Percentiles rank a stretch among this genome's conserved stretches.
phyloP scores from a whole-genome alignment of 2,797 vertebrate genomes.

The Lacerta viridis region DNA sequence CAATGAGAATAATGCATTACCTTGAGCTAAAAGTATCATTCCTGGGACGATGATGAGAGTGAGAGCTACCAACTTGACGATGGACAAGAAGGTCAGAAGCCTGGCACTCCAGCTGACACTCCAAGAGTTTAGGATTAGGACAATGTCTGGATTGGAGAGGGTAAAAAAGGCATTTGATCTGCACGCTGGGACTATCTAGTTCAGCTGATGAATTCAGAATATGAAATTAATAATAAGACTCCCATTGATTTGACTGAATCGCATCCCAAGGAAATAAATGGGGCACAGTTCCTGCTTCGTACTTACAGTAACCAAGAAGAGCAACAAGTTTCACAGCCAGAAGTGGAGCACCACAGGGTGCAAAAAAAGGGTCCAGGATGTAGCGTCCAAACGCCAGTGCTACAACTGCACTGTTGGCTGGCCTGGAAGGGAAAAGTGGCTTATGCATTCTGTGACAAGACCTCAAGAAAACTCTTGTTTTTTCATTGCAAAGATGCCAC shows the following conservation, averaged over 20 bases:
- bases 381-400: conserved; percentile 90
- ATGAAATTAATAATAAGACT: neutral
- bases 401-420: conserved; percentile 85
- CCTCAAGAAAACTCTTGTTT: neutral
- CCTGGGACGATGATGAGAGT: conserved; percentile 75
- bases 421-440: conserved; percentile 73
- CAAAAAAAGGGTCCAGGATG: conserved; percentile 87
- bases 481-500: neutral
- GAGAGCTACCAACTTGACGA: conserved; percentile 72
- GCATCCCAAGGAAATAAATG: neutral
- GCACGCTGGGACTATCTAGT: neutral
- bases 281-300: neutral
- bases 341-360: conserved; percentile 84
- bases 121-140: conserved; percentile 76
- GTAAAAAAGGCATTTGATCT: neutral
- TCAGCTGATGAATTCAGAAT: neutral
- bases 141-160: conserved; percentile 58
- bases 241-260: too few species aligned
- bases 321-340: conserved; percentile 83
- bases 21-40: conserved; percentile 75
- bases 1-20: conserved; percentile 45
- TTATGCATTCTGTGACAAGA: neutral
- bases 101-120: conserved; percentile 77
- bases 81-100: conserved; percentile 67
- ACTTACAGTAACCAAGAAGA: conserved; percentile 89